Conservation (phyloP, 2,888 invertebrate species). For the Coremacera marginata region DNA sequence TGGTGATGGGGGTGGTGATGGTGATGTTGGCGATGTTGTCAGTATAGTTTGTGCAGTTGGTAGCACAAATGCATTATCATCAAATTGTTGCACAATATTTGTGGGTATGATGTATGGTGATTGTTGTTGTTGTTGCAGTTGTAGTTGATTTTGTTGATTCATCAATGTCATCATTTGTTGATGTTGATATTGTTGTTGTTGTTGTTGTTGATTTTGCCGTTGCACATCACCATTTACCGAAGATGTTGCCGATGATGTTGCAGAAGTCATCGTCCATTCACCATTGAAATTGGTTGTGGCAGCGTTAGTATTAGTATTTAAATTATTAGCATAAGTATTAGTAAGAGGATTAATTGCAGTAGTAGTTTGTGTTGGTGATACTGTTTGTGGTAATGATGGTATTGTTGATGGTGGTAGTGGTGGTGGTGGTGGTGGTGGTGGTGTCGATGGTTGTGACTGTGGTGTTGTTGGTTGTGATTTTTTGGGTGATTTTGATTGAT, state of each 20-base stretch:
- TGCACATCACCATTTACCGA: slow-evolving; percentile 14
- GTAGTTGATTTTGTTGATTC: slow-evolving; percentile 64
- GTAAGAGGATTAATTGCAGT: slow-evolving; percentile 47
- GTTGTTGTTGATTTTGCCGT: slow-evolving; percentile 46
- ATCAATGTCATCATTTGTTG: slow-evolving; percentile 53
- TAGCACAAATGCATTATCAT: background rate
- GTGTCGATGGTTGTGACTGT: slow-evolving; percentile 44
- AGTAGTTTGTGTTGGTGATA: slow-evolving; percentile 44
- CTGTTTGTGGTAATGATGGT: slow-evolving; percentile 33
- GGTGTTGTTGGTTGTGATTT: slow-evolving; percentile 47
- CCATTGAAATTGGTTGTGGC: slow-evolving; percentile 35
- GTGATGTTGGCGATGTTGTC: slow-evolving; percentile 29
- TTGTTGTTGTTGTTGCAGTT: slow-evolving; percentile 58
- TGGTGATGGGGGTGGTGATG: slow-evolving; percentile 36
- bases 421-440: slow-evolving; percentile 44
- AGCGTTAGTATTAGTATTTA: slow-evolving; percentile 65
- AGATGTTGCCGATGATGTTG: background rate
- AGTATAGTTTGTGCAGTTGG: slow-evolving; percentile 34
- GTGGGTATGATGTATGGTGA: slow-evolving; percentile 19
- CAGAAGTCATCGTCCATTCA: slow-evolving; percentile 19
- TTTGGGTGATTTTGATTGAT: slow-evolving; percentile 50
- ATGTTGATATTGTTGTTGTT: slow-evolving; percentile 48
- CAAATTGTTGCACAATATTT: slow-evolving; percentile 1
- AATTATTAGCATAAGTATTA: slow-evolving; percentile 65
- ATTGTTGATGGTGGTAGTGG: slow-evolving; percentile 43